Base-by-base conservation (phyloP, 2,888 invertebrate genomes). In the Drosophila diplacantha region DNA sequence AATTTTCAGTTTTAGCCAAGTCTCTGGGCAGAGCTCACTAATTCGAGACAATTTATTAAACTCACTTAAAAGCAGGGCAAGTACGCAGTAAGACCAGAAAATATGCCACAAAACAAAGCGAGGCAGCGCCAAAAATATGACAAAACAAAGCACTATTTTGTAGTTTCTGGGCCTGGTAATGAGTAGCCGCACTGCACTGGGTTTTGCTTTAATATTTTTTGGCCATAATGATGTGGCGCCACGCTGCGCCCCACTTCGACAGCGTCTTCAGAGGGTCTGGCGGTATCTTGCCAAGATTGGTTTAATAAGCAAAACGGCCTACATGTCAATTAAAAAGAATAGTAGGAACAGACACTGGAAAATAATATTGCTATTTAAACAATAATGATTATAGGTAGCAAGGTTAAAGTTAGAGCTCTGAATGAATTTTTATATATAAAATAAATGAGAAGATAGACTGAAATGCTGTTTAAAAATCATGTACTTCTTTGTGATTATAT, bases 21-120 rank as follows among this genome's bases (percentile, higher is more conserved):
- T 56, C 67, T n/a, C 54, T 54, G 52, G 51, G 54, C 57, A 43
- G 50, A 46, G 75, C 63, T 64, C 50, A 74, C 81, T 72, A 80
- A 75, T 79, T 79, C 69, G 69, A 81, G 72, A 72, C 81, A 72
- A 77, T 80, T 80, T 76, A 77, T 72, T 70, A 81, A 80, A 81
- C n/a, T n/a, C n/a, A n/a, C n/a, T n/a, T n/a, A n/a, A 65, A 72
- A 76, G 58, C 72, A 56, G 57, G 67, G 69, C 75, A 71, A 70
- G 61, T 74, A 67, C 62, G 41, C 37, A 22, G 49, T 29, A 43
- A 53, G 51, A 41, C 60, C 39, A 43, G 58, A 50, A 62, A 52
- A 65, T 58, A 39, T 69, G 70, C 49, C 68, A 64, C 69, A 63
- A 71, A 57, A 69, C 56, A 62, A 71, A 74, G 60, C 61, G 52